Conservation (phyloP, 2,888 invertebrate species). For the Chelonus formosanus region DNA sequence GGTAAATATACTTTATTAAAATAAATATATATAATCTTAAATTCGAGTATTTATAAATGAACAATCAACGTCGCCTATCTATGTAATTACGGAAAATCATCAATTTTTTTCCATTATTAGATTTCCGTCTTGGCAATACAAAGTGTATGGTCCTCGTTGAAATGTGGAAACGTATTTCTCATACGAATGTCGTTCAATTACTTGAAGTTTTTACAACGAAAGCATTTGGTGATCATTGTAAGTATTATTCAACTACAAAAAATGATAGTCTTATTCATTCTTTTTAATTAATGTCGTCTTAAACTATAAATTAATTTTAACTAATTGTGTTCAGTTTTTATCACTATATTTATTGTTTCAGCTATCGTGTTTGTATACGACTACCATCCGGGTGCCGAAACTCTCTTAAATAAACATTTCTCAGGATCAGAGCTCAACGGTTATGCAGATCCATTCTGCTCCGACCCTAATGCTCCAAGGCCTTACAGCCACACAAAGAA, state of each 20-base stretch:
- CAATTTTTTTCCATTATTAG: constrained; percentile 60
- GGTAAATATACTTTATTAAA: constrained; percentile 62
- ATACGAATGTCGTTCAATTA: constrained; percentile 93
- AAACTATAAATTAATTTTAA: no score
- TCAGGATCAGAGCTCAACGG: constrained; percentile 72
- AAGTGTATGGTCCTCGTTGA: constrained; percentile 89
- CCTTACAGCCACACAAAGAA: constrained; percentile 86
- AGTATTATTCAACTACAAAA: constrained; percentile 60
- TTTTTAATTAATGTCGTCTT: no score
- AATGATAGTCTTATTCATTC: no score
- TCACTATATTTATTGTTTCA: constrained; percentile 62
- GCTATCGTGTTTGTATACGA: constrained; percentile 97
- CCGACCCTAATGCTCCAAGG: constrained; percentile 81
- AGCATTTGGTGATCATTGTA: constrained; percentile 95
- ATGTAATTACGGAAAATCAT: no score
- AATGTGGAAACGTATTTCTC: constrained; percentile 93
- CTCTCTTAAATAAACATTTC: constrained; percentile 87
- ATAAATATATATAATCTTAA: constrained; percentile 31
- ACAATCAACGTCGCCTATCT: no score
- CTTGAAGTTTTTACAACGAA: constrained; percentile 94
- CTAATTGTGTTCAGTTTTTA: no score
- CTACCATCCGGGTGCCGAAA: constrained; percentile 91
- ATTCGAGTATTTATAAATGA: no score
- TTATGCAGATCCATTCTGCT: constrained; percentile 81
- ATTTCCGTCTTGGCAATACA: constrained; percentile 81